Percentiles rank a stretch among this genome's conserved stretches.
phyloP scores from a whole-genome alignment of 2,888 invertebrate genomes.

The Calliphora vomitoria region DNA sequence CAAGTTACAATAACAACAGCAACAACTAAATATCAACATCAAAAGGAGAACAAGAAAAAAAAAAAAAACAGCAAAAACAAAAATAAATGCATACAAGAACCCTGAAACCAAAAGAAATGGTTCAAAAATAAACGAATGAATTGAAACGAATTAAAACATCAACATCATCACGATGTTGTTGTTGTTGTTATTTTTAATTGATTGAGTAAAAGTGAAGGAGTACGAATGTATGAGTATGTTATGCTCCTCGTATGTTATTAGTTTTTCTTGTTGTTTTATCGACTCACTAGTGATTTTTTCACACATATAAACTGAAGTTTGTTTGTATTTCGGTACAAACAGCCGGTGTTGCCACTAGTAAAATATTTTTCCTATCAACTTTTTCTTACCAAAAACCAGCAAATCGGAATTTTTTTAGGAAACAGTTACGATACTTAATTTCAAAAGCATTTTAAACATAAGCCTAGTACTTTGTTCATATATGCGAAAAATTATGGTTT shows the following conservation, averaged over 20 bases:
- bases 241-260: conserved; percentile 16
- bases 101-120: conserved; percentile 65
- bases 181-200: conserved; percentile 33
- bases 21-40: conserved; percentile 15
- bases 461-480: no score
- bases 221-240: neutral
- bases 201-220: conserved; percentile 14
- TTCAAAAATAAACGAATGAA: conserved; percentile 46
- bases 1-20: conserved; percentile 13
- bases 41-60: neutral
- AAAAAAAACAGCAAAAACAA: conserved; percentile 8
- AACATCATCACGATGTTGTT: no score
- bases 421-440: neutral
- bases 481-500: no score
- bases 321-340: neutral
- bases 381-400: no score
- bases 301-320: neutral
- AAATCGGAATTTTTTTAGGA: no score
- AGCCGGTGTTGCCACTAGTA: no score
- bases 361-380: no score
- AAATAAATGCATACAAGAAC: conserved; percentile 42
- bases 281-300: conserved; percentile 8
- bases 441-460: no score
- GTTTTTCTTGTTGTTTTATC: conserved; percentile 26
- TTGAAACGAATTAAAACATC: no score